A percentile compares a stretch with the other conserved stretches of the same genome.
Conservation (phyloP, 1,140 invertebrate species). For the Philopotamus ludificatus region DNA sequence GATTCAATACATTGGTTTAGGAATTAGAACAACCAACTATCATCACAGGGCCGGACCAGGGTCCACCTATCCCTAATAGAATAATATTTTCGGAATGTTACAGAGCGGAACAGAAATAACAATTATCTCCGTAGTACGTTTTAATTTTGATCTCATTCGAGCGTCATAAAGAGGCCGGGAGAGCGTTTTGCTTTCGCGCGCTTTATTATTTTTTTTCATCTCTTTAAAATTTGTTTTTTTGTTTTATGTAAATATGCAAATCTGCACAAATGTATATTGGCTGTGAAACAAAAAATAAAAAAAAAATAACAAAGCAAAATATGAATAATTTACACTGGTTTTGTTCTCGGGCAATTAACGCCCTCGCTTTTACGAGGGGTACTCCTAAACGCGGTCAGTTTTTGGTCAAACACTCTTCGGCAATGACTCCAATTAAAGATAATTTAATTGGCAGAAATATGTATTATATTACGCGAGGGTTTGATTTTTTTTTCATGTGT, state of each 20-base stretch:
- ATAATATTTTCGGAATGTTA: not conserved
- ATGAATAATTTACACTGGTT: slow-evolving; percentile 24
- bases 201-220: not conserved
- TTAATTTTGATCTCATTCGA: slow-evolving; percentile 20
- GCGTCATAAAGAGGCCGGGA: slow-evolving; percentile 11
- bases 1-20: not conserved
- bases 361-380: not conserved
- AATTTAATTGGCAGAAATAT: not conserved
- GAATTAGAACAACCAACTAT: not conserved
- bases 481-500: too few relatives aligned
- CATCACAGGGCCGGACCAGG: too few relatives aligned
- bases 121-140: slow-evolving; percentile 10
- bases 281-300: not conserved
- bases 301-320: slow-evolving; percentile 7
- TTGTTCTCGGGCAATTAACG: slow-evolving; percentile 13
- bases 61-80: not conserved
- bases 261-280: slow-evolving; percentile 5
- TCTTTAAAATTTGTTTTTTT: not conserved
- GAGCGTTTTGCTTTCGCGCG: not conserved
- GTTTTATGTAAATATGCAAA: slow-evolving; percentile 13
- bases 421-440: not conserved
- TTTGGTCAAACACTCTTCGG: slow-evolving; percentile 8
- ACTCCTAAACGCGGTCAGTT: slow-evolving; percentile 6
- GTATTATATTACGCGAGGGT: too few relatives aligned
- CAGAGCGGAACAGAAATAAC: not conserved